Conservation (phyloP, 2,888 invertebrate genomes). For the Pollenia griseotomentosa region DNA sequence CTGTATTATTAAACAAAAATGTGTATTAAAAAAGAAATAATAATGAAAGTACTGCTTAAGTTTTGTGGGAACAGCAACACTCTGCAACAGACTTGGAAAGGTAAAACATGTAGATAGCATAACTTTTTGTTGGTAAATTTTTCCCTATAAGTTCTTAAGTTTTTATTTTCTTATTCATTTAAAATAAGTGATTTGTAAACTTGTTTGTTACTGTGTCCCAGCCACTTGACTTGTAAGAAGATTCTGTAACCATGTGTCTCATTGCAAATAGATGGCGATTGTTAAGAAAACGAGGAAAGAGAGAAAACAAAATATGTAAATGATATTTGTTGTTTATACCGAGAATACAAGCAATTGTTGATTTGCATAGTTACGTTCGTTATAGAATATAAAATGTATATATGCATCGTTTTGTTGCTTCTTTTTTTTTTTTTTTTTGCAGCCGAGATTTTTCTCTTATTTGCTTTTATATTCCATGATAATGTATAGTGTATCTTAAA, state of each 20-base stretch:
- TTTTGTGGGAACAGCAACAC: slow-evolving; percentile 22
- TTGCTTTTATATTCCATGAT: neutral
- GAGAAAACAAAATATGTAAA: slow-evolving; percentile 30
- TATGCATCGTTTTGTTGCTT: slow-evolving; percentile 11
- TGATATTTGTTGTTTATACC: slow-evolving; percentile 39
- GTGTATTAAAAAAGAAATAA: neutral
- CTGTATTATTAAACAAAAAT: neutral
- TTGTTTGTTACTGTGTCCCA: neutral
- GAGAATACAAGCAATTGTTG: slow-evolving; percentile 42
- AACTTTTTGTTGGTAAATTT: neutral
- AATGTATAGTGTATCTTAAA: slow-evolving; percentile 17
- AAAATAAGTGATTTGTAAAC: slow-evolving; percentile 45
- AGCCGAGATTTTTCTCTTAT: neutral
- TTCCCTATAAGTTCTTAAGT: neutral
- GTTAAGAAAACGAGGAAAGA: slow-evolving; percentile 4
- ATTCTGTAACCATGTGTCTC: slow-evolving; percentile 6
- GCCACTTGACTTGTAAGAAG: slow-evolving; percentile 6
- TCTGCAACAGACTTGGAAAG: neutral
- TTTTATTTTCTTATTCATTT: neutral
- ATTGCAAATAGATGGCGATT: neutral
- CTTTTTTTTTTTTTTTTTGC: neutral
- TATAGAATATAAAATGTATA: slow-evolving; percentile 1
- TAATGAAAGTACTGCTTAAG: slow-evolving; percentile 3
- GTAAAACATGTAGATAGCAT: slow-evolving; percentile 2
- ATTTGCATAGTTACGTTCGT: slow-evolving; percentile 50